Evolutionary conservation across 2,888 invertebrate genomes (phyloP).

Genomic region (Lycocerus yunnanus): DNA sequence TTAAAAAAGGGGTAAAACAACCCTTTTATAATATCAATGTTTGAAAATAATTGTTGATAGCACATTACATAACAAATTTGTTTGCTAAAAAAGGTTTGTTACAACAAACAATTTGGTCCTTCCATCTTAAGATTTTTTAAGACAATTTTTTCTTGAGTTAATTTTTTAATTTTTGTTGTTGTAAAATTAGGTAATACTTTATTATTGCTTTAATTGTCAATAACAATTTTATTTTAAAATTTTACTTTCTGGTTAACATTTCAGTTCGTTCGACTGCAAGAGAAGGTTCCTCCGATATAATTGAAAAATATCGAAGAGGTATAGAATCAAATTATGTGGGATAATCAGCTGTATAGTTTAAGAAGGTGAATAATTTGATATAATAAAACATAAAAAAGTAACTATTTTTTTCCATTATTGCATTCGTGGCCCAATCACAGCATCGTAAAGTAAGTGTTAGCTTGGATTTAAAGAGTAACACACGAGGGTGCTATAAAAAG

Average conservation of each 20-base stretch:
- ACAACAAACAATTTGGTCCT: background rate
- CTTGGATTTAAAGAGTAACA: background rate
- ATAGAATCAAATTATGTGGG: background rate
- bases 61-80: background rate
- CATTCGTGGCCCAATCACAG: slow-evolving; percentile 2
- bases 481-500: slow-evolving; percentile 21
- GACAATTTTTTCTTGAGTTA: background rate
- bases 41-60: background rate
- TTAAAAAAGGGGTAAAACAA: slow-evolving; percentile 30
- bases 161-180: background rate
- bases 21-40: slow-evolving; percentile 20
- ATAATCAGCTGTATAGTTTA: background rate
- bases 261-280: background rate
- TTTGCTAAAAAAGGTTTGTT: background rate
- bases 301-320: background rate
- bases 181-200: background rate
- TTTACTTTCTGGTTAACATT: background rate
- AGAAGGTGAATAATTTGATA: background rate
- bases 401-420: background rate
- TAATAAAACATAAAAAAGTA: background rate
- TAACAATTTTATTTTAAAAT: background rate
- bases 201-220: background rate
- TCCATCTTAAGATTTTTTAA: background rate
- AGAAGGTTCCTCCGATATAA: background rate
- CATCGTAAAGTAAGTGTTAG: background rate